Evolutionary conservation across 2,888 invertebrate species (phyloP), one percentile per base, ranked within the genome.

Genomic region (Bellardia bayeri): DNA sequence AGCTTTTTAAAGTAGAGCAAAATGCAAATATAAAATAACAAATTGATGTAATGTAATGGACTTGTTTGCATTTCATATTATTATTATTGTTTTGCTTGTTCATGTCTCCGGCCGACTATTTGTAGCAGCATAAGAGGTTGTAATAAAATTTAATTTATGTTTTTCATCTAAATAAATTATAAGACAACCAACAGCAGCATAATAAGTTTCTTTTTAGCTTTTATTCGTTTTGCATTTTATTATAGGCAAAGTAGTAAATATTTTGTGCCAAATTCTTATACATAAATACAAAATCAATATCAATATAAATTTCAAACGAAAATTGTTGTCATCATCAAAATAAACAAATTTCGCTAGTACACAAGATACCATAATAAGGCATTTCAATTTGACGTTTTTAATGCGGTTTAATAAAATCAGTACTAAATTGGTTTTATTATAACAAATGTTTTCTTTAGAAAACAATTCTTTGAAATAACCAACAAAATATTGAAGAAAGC

Each of bases 11-110:
- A 45, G 74, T 40, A 58, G 33, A 37, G 45, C 13, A n/a, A 64
- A 72, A 58, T 82, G 45, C 56, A 82, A 74, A 82, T 81, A 66
- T 23, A 74, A 69, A 80, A 71, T 63, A 63, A 71, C 71, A 80
- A 80, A 71, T 80, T 80, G 54, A 45, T 66, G 30, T 42, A 11
- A 45, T 42, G 13, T 64, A 64, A 81, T 45, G 63, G 54, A 33
- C 54, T 45, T 72, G 30, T 72, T 72, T 42, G 63, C 54, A 30
- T 42, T 56, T 56, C 51, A 6, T 56, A 16, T 56, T 56, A 56
- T 56, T 56, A 23, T 33, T 71, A 23, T 8, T 14, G 30, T 56
- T 56, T 23, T 11, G 4, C 13, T 40, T 64, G 11, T 42, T 54
- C 9, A 54, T 11, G 54, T 42, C 42, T 42, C 13, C n/a, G 33